Conservation (phyloP, 2,888 invertebrate genomes). For the Carcina quercana region DNA sequence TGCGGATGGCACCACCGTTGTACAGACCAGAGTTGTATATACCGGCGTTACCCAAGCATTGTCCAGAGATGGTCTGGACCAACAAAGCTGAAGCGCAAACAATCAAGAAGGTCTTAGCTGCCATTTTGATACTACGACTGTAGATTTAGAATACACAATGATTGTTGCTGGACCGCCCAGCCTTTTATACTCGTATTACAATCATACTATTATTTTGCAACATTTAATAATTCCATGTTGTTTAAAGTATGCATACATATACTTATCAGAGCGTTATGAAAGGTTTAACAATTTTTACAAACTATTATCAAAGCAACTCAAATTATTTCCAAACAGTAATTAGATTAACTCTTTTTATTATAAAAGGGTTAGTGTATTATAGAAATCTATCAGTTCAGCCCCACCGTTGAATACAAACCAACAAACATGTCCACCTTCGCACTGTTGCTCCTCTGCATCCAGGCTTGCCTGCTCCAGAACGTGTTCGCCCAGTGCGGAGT, state of each 20-base stretch:
- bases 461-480: constrained; percentile 27
- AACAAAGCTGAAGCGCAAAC: constrained; percentile 22
- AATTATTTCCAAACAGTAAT: no score
- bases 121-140: constrained; percentile 16
- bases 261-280: neutral
- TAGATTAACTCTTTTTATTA: neutral
- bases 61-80: constrained; percentile 13
- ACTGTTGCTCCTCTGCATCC: constrained; percentile 25
- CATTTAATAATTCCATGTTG: no score
- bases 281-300: no score
- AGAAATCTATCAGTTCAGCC: neutral
- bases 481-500: neutral
- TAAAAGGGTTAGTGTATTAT: neutral
- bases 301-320: no score
- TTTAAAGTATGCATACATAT: no score
- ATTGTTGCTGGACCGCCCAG: neutral
- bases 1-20: constrained; percentile 19
- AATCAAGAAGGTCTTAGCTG: constrained; percentile 16
- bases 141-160: neutral
- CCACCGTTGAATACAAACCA: constrained; percentile 7
- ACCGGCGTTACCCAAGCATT: constrained; percentile 7
- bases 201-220: no score
- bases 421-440: constrained; percentile 29
- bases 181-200: no score
- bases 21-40: neutral